Evolutionary conservation across 1,140 invertebrate genomes (phyloP).

Genomic region (Lethrus apterus): DNA sequence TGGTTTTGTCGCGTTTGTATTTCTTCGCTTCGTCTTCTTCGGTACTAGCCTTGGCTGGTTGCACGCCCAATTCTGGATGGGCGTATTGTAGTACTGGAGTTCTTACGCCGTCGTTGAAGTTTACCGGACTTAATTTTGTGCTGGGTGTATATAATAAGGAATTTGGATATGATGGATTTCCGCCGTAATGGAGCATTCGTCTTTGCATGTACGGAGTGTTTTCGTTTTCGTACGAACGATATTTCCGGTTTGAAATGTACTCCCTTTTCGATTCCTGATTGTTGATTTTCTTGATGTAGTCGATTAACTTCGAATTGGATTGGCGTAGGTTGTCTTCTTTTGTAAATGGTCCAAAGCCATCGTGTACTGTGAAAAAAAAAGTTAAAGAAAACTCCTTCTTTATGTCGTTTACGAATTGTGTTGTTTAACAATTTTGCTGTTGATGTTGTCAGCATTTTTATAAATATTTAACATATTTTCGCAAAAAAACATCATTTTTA

Average conservation of each 20-base stretch:
- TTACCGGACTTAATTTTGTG: conserved; percentile 44
- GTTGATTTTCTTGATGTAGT: conserved; percentile 58
- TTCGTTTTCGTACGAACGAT: conserved; percentile 39
- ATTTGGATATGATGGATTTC: conserved; percentile 53
- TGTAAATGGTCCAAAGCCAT: conserved; percentile 49
- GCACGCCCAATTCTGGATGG: conserved; percentile 67
- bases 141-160: conserved; percentile 52
- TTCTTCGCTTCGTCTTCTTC: conserved; percentile 39
- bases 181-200: conserved; percentile 59
- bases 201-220: conserved; percentile 52
- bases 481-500: too few species aligned
- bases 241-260: conserved; percentile 46
- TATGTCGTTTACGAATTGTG: too few species aligned
- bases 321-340: conserved; percentile 50
- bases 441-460: too few species aligned
- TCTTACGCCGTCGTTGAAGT: conserved; percentile 59
- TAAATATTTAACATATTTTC: too few species aligned
- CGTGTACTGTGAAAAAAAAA: conserved; percentile 39
- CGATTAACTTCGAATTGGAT: conserved; percentile 49
- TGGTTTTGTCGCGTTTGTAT: conserved; percentile 22
- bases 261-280: conserved; percentile 51
- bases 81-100: conserved; percentile 70
- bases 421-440: too few species aligned
- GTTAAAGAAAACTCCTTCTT: conserved; percentile 40
- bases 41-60: conserved; percentile 55